A percentile compares a stretch with the other conserved stretches of the same genome.
phyloP scores from a whole-genome alignment of 2,113 vertebrate genomes.

The Helogale parvula region DNA sequence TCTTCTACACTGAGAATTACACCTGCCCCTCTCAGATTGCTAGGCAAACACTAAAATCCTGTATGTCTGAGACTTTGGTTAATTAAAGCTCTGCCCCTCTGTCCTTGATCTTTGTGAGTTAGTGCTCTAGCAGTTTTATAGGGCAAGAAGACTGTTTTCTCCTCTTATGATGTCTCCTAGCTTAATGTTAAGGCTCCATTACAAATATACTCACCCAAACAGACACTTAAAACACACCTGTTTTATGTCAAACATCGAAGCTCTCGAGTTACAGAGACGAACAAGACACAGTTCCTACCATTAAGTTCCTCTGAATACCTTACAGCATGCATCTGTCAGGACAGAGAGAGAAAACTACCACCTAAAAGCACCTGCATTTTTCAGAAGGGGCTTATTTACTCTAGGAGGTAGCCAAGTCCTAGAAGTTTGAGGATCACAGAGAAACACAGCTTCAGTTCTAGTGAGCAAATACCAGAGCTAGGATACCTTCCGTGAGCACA shows the following conservation, averaged over 20 bases:
- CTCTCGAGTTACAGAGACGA: not conserved
- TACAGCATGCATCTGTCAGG: not conserved
- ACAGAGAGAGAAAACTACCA: not conserved
- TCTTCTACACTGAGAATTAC: not conserved
- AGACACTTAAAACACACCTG: not conserved
- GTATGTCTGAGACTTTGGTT: not conserved
- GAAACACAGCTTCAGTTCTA: not conserved
- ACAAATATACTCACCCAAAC: not conserved
- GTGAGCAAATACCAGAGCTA: not conserved
- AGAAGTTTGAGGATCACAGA: not conserved
- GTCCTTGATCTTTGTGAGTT: not conserved
- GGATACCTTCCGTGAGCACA: not conserved
- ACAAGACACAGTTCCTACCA: not conserved
- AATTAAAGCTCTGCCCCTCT: not conserved
- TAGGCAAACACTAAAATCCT: not conserved
- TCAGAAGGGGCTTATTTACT: not conserved
- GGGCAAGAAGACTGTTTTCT: not conserved
- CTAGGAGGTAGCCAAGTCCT: not conserved
- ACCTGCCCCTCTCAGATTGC: not conserved
- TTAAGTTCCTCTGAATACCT: not conserved
- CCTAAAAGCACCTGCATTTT: not conserved
- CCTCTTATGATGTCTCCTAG: not conserved
- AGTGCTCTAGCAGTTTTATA: not conserved
- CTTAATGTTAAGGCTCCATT: not conserved
- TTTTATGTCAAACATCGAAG: not conserved